These are phyloP conservation scores for Tetramorium alpestre DNA, from an alignment of 1,140 invertebrate genomes.

Conservation along the genomic window DNA sequence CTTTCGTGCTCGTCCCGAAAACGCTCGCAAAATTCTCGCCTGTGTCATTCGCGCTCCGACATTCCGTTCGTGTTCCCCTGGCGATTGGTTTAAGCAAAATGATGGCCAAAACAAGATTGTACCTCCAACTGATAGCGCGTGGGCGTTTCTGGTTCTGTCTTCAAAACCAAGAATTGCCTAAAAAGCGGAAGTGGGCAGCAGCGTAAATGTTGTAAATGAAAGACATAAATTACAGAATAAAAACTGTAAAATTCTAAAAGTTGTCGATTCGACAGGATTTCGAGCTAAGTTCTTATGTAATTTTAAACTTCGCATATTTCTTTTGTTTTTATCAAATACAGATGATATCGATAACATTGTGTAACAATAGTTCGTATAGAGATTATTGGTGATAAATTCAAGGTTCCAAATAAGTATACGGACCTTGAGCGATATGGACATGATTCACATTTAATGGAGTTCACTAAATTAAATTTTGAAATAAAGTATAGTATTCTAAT, in stretches of 20 bases:
- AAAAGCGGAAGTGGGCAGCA: not conserved
- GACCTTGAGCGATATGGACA: not conserved
- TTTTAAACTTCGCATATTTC: not conserved
- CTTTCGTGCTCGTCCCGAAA: conserved; percentile 54
- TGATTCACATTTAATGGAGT: not conserved
- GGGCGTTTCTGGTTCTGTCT: conserved; percentile 1
- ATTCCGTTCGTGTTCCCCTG: conserved; percentile 29
- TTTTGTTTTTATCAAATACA: not conserved
- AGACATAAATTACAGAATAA: not conserved
- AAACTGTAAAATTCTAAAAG: not conserved
- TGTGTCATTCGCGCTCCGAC: conserved; percentile 20
- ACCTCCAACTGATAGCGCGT: not conserved
- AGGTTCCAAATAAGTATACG: not conserved
- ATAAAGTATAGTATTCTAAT: not conserved
- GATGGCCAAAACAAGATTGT: not conserved
- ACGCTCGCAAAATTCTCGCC: conserved; percentile 38
- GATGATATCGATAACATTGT: not conserved
- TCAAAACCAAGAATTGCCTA: not conserved
- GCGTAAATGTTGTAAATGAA: not conserved
- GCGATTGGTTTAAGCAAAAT: conserved; percentile 44
- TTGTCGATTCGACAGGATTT: not conserved
- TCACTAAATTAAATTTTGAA: not conserved
- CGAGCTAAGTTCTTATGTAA: not conserved
- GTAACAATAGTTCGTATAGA: not conserved
- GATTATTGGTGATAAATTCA: not conserved